Base-by-base conservation (phyloP, 1,140 invertebrate genomes). In the Pomacea maculata region DNA sequence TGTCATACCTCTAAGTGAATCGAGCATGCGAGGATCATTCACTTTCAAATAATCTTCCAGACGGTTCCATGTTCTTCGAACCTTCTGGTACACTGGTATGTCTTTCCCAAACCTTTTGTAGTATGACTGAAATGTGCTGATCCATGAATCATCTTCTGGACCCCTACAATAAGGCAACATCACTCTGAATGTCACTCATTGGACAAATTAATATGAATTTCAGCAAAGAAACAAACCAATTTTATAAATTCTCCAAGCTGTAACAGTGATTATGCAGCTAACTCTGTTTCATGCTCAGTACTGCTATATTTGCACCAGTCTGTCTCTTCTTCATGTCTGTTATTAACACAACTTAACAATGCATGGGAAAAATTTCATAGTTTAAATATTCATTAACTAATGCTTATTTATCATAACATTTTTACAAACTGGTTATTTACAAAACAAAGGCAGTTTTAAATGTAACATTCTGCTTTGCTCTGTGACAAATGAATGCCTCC, bases 61-160 rank as follows among this genome's bases (percentile, higher is more conserved):
- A 15, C 72, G 29, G 63, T 80, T 55, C 78, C 78, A 80, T 21
- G 70, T 45, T 3, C 72, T 68, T 15, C 78, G 78, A 34, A 80
- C 64, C 19, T n/a, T 74, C 17, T 61, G 78, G 63, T 80, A 80
- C 10, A 63, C 70, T 57, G 55, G 19, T 11, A 68, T n/a, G 14
- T 63, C 29, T 3, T 57, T 57, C 21, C 54, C 72, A 29, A 80
- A 73, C 45, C 63, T 70, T 19, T 54, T 45, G 21, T 74, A 70
- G 61, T 73, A 74, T 25, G 52, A 72, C 61, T 57, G 70, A 45
- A 74, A 80, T 57, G 52, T 55, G 9, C 63, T 1, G 0, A 17
- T 57, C 78, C 78, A 80, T 34, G 29, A 0, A 25, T n/a, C 55
- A 15, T 73, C 57, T 17, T 74, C 63, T 64, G 11, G 57, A 17